Evolutionary conservation across 2,888 invertebrate species (phyloP).

Genomic region (Dryococelus australis): DNA sequence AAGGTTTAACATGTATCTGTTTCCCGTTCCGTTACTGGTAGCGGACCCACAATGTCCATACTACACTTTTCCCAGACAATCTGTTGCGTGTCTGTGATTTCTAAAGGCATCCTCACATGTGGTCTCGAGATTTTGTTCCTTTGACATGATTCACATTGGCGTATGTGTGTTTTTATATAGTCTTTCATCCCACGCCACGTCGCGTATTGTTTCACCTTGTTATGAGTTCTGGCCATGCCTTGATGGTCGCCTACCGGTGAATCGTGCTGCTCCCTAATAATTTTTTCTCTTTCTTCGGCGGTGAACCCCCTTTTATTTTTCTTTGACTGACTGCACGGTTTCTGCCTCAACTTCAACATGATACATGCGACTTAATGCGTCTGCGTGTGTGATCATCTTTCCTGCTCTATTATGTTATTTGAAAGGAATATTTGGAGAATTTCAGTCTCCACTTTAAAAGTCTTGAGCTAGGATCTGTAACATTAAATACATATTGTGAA

Average conservation of each 20-base stretch:
- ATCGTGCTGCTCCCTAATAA: conserved; percentile 16
- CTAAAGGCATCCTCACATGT: background rate
- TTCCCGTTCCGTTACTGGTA: background rate
- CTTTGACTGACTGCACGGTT: no score
- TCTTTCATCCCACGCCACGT: conserved; percentile 16
- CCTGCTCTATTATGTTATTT: no score
- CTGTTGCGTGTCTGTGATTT: background rate
- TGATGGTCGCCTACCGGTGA: conserved; percentile 19
- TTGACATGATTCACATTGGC: background rate
- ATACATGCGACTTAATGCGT: no score
- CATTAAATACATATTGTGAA: no score
- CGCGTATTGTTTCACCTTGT: background rate
- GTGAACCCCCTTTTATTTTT: no score
- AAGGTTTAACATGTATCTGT: background rate
- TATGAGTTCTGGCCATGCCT: background rate
- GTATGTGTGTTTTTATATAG: conserved; percentile 20
- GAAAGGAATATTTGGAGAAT: no score
- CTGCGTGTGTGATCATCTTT: no score
- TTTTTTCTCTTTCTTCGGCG: background rate
- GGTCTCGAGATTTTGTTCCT: background rate
- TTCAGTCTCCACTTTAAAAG: no score
- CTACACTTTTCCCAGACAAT: background rate
- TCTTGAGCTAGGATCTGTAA: no score
- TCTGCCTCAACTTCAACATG: no score
- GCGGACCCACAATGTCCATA: background rate